These are phyloP conservation scores for Lasioglossum leucozonium DNA, from an alignment of 2,888 invertebrate species.

Conservation along the genomic window DNA sequence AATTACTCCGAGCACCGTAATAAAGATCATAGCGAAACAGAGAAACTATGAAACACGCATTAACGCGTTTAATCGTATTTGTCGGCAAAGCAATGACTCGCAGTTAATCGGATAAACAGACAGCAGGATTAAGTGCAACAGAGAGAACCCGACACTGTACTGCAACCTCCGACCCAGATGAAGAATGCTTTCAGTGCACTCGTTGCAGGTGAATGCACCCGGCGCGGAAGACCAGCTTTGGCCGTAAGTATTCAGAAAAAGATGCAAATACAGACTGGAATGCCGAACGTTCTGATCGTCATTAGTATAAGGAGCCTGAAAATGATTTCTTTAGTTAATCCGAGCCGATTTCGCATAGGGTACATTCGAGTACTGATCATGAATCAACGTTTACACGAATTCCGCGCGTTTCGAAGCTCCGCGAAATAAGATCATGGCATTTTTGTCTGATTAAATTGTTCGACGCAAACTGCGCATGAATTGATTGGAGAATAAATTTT, in stretches of 20 bases:
- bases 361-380: neutral
- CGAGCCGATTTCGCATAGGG: neutral
- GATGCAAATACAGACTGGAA: slow-evolving; percentile 25
- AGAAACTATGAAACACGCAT: slow-evolving; percentile 5
- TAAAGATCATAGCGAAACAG: slow-evolving; percentile 4
- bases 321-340: neutral
- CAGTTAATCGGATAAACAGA: slow-evolving; percentile 39
- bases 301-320: neutral
- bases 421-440: neutral
- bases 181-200: slow-evolving; percentile 72
- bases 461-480: neutral
- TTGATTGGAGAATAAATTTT: neutral
- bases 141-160: slow-evolving; percentile 56
- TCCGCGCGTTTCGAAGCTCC: neutral
- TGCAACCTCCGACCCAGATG: slow-evolving; percentile 77
- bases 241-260: slow-evolving; percentile 56
- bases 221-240: slow-evolving; percentile 28
- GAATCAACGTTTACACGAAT: slow-evolving; percentile 20
- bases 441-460: neutral
- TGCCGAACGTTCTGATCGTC: neutral
- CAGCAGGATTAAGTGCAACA: slow-evolving; percentile 52
- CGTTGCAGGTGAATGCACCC: slow-evolving; percentile 79
- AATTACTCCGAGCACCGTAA: neutral
- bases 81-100: slow-evolving; percentile 22
- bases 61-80: slow-evolving; percentile 30